Evolutionary conservation across 2,797 vertebrate genomes (phyloP), one percentile per base, ranked within the genome.

Genomic region (Fratercula arctica): DNA sequence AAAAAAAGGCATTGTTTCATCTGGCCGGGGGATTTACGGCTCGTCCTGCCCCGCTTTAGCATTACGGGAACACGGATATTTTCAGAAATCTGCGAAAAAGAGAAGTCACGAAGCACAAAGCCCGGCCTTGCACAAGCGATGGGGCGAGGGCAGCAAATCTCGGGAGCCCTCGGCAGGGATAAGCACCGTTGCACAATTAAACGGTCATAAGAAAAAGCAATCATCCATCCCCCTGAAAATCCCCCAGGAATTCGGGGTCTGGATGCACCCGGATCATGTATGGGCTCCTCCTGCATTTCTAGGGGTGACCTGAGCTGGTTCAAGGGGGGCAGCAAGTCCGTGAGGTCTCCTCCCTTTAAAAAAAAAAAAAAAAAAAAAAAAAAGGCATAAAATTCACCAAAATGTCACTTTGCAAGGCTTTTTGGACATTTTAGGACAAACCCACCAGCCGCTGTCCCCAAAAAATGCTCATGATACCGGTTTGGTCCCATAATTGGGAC

Each of bases 161-260:
- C 28, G 8, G 66, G 23, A 60, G 51, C 29, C 3, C 0, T 3
- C 24, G 19, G 74, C 1, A 5, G 16, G 12, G 16, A 67, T 3
- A 21, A 43, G 28, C 46, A 43, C 24, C 2, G 1, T 6, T 74
- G 66, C 41, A 78, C 66, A 76, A 54, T 18, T 35, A n/a, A 70
- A 54, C 0, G 4, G 68, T 50, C 13, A 10, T n/a, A 18, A 41
- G 43, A 7, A 45, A 56, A 70, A 80, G 33, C 31, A 50, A n/a
- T 5, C 2, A 3, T 37, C 10, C 10, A 11, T 17, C 29, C 33
- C 23, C 21, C 2, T 31, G 54, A 50, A 46, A 63, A 59, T 43
- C 11, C 0, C 15, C 37, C 41, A 0, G 2, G 12, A 18, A 2
- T 12, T 37, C 0, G 1, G 37, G 15, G 31, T 33, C 37, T 19